Evolutionary conservation across 2,888 invertebrate species (phyloP).

Genomic region (Diarsia dahlii): DNA sequence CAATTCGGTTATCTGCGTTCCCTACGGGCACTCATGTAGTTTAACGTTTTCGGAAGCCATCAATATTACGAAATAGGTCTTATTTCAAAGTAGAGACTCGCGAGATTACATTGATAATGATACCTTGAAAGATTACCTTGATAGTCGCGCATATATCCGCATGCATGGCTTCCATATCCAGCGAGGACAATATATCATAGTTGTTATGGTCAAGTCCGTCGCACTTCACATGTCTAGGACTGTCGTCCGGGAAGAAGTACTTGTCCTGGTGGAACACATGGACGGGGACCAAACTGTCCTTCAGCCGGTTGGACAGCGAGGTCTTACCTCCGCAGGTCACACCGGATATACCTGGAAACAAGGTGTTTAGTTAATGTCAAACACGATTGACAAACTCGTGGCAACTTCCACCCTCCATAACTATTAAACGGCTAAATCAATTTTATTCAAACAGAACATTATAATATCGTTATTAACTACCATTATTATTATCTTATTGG

Average conservation of each 20-base stretch:
- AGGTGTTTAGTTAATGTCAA: not conserved
- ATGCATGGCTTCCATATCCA: constrained; percentile 93
- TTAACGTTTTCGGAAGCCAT: too few species aligned
- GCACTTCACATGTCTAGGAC: constrained; percentile 92
- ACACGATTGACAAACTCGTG: not conserved
- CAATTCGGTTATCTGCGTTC: too few species aligned
- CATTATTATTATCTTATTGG: too few species aligned
- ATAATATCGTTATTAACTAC: too few species aligned
- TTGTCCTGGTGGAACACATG: constrained; percentile 93
- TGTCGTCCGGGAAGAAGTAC: constrained; percentile 93
- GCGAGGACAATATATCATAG: constrained; percentile 93
- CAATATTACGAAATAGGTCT: too few species aligned
- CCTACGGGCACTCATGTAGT: too few species aligned
- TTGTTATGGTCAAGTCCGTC: constrained; percentile 93
- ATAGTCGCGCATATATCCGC: not conserved
- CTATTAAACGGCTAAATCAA: too few species aligned
- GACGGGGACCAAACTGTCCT: constrained; percentile 82
- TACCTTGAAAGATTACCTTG: not conserved
- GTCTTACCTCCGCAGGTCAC: constrained; percentile 97
- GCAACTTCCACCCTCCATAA: too few species aligned
- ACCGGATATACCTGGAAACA: constrained; percentile 91
- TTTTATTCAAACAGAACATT: too few species aligned
- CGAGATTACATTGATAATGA: too few species aligned
- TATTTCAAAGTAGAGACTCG: not conserved
- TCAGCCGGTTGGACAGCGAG: constrained; percentile 92